These are phyloP conservation scores for Plecotus auritus DNA, from an alignment of 2,113 vertebrate species.

Conservation along the genomic window DNA sequence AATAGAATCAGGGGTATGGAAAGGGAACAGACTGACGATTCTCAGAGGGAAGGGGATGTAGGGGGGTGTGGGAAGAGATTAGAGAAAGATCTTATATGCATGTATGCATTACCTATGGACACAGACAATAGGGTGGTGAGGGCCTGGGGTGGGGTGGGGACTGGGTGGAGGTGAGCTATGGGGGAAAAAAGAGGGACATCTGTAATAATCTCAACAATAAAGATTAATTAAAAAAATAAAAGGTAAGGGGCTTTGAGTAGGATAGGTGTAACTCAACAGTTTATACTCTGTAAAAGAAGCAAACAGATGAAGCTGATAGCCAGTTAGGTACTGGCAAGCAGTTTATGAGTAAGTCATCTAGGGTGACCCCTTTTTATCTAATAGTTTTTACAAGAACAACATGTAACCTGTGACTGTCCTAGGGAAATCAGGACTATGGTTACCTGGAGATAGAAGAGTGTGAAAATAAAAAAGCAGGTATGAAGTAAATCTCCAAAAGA, in stretches of 20 bases:
- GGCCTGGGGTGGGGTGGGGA: too few species aligned
- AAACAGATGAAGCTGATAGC: neutral
- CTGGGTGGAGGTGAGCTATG: too few species aligned
- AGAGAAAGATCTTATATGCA: too few species aligned
- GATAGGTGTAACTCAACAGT: neutral
- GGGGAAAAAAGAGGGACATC: too few species aligned
- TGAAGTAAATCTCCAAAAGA: neutral
- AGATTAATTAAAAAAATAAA: neutral
- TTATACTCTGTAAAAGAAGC: slow-evolving; percentile 4
- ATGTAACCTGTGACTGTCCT: neutral
- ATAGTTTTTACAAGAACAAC: neutral
- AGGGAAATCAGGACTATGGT: neutral
- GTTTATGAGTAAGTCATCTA: neutral
- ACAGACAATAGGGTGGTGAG: too few species aligned
- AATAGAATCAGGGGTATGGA: too few species aligned
- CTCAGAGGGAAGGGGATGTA: too few species aligned
- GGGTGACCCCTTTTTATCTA: neutral
- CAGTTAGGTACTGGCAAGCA: neutral
- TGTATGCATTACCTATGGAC: too few species aligned
- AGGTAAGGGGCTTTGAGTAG: neutral
- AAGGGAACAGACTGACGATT: too few species aligned
- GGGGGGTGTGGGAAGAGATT: too few species aligned
- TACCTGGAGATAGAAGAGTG: neutral
- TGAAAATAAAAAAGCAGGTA: neutral
- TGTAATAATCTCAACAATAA: too few species aligned